Conservation (phyloP, 1,140 invertebrate species). For the Grapholita molesta region DNA sequence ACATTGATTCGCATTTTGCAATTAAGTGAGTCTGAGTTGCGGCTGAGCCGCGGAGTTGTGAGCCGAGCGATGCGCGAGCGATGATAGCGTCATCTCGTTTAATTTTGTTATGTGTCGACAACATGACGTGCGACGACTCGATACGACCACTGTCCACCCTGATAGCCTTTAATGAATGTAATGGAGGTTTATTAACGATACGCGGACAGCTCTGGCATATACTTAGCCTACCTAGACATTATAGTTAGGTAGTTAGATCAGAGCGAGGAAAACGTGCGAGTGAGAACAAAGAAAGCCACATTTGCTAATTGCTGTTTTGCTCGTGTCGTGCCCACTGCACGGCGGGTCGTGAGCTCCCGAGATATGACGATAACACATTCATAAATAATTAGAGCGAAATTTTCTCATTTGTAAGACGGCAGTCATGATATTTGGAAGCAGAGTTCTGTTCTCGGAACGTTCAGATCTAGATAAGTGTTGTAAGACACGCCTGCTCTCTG, state of each 20-base stretch:
- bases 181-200: conserved; percentile 75
- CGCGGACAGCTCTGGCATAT: conserved; percentile 54
- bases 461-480: conserved; percentile 69
- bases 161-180: conserved; percentile 76
- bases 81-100: conserved; percentile 72
- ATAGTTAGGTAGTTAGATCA: conserved; percentile 50
- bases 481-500: conserved; percentile 66
- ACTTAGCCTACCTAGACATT: conserved; percentile 49
- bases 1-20: conserved; percentile 68
- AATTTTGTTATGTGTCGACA: conserved; percentile 72
- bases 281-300: conserved; percentile 76
- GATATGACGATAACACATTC: conserved; percentile 78
- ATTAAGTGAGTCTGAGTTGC: conserved; percentile 53
- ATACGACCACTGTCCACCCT: conserved; percentile 62
- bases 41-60: not conserved
- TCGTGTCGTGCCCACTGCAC: conserved; percentile 73
- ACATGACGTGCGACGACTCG: conserved; percentile 67
- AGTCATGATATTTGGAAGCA: conserved; percentile 76
- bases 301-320: conserved; percentile 77
- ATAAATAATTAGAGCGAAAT: conserved; percentile 79
- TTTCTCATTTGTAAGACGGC: conserved; percentile 77
- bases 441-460: conserved; percentile 66
- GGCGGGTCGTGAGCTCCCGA: conserved; percentile 72
- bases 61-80: conserved; percentile 52
- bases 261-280: conserved; percentile 67